These are phyloP conservation scores for Tinea semifulvella DNA, from an alignment of 2,888 invertebrate genomes.

Conservation along the genomic window DNA sequence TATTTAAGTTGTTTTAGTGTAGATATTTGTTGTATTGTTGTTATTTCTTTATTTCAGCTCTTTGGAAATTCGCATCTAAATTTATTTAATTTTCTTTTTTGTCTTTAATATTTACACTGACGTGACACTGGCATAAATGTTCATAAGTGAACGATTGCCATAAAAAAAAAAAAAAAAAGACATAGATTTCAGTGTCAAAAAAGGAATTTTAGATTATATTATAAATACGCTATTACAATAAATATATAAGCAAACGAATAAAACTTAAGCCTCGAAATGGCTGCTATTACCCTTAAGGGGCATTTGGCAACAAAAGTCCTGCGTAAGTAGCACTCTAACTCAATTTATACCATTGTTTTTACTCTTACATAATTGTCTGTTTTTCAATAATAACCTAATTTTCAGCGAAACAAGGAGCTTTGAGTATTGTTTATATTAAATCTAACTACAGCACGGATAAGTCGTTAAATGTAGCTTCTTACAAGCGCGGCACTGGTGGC, in stretches of 20 bases:
- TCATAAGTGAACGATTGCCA: too few relatives aligned
- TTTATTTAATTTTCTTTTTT: too few relatives aligned
- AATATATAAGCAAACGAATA: neutral
- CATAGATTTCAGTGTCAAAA: too few relatives aligned
- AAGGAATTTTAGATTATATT: too few relatives aligned
- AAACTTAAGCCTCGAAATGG: slow-evolving; percentile 43
- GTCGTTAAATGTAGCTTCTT: slow-evolving; percentile 68
- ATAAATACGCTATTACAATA: neutral
- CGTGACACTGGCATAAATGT: too few relatives aligned
- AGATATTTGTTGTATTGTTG: too few relatives aligned
- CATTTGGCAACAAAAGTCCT: slow-evolving; percentile 43
- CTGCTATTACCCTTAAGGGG: slow-evolving; percentile 46
- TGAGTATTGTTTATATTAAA: slow-evolving; percentile 55
- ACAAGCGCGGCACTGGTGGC: slow-evolving; percentile 89
- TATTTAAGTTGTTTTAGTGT: too few relatives aligned
- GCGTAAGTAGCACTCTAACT: slow-evolving; percentile 34
- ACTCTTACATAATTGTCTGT: slow-evolving; percentile 49
- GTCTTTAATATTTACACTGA: too few relatives aligned
- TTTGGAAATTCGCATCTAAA: too few relatives aligned
- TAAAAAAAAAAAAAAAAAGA: too few relatives aligned
- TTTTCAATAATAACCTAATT: slow-evolving; percentile 18
- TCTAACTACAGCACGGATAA: slow-evolving; percentile 63
- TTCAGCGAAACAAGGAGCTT: slow-evolving; percentile 46
- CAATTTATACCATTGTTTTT: slow-evolving; percentile 13
- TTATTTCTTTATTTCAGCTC: too few relatives aligned